Evolutionary conservation across 2,113 vertebrate species (phyloP).

Genomic region (Ia io): DNA sequence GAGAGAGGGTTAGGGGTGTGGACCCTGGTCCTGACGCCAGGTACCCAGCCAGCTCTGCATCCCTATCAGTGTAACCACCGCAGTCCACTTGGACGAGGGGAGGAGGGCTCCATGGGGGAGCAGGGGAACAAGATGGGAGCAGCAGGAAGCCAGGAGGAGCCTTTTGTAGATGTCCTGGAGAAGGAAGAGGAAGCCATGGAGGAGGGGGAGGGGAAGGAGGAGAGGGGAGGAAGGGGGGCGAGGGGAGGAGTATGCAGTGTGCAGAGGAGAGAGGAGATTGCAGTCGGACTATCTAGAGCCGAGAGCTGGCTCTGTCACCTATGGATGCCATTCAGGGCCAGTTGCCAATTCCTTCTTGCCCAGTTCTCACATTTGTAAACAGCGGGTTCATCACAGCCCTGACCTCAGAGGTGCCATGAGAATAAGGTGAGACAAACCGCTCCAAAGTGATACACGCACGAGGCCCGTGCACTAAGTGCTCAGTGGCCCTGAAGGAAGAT

Average conservation of each 20-base stretch:
- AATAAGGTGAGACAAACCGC: neutral
- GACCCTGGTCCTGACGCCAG: neutral
- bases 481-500: neutral
- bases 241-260: no score
- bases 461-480: neutral
- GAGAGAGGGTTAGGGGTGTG: rapidly evolving
- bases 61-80: rapidly evolving
- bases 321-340: neutral
- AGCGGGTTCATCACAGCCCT: neutral
- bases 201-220: rapidly evolving
- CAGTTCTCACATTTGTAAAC: neutral
- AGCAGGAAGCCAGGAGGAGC: neutral
- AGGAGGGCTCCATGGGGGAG: rapidly evolving
- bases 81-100: neutral
- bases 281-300: neutral
- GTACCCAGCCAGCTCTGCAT: neutral
- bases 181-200: no score
- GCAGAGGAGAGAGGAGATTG: neutral
- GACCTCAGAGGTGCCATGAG: neutral
- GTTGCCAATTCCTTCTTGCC: neutral
- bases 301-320: neutral
- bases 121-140: neutral
- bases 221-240: no score
- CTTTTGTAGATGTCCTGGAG: neutral
- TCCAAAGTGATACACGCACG: no score